Evolutionary conservation across 2,797 vertebrate genomes (phyloP).

Genomic region (Manis crassicaudata): DNA sequence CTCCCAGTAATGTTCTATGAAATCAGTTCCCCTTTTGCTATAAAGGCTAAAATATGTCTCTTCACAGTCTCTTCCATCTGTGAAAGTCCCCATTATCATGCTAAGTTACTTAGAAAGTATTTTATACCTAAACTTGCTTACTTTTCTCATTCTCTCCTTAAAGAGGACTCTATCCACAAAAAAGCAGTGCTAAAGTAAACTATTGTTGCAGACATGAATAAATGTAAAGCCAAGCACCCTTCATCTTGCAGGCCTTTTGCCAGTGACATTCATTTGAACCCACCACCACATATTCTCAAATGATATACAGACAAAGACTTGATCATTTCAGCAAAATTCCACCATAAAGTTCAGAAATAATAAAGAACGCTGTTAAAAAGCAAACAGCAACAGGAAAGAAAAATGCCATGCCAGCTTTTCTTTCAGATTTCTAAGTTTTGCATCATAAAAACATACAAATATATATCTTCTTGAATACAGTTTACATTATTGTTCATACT

Average conservation of each 20-base stretch:
- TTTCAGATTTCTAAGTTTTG: constrained; percentile 79
- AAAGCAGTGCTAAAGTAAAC: constrained; percentile 47
- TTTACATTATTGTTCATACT: constrained; percentile 83
- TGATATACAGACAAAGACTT: constrained; percentile 69
- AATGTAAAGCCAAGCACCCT: constrained; percentile 58
- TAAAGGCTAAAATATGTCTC: constrained; percentile 48
- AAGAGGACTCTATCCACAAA: constrained; percentile 57
- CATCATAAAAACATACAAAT: constrained; percentile 80
- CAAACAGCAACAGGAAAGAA: constrained; percentile 72
- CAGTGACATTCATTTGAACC: constrained; percentile 71
- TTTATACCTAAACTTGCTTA: constrained; percentile 68
- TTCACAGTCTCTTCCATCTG: constrained; percentile 49
- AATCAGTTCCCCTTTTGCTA: constrained; percentile 58
- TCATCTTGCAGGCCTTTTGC: constrained; percentile 59
- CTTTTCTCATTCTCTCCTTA: constrained; percentile 64
- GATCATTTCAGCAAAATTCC: constrained; percentile 73
- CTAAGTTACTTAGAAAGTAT: constrained; percentile 70
- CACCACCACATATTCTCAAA: constrained; percentile 63
- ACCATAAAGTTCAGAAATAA: constrained; percentile 76
- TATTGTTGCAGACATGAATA: constrained; percentile 61
- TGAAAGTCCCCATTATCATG: constrained; percentile 67
- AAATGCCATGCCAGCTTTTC: constrained; percentile 77
- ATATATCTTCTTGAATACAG: constrained; percentile 79
- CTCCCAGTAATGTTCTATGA: constrained; percentile 38
- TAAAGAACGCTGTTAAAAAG: constrained; percentile 71